Base-by-base conservation (phyloP, 2,888 invertebrate species). In the Sphaerophoria taeniata region DNA sequence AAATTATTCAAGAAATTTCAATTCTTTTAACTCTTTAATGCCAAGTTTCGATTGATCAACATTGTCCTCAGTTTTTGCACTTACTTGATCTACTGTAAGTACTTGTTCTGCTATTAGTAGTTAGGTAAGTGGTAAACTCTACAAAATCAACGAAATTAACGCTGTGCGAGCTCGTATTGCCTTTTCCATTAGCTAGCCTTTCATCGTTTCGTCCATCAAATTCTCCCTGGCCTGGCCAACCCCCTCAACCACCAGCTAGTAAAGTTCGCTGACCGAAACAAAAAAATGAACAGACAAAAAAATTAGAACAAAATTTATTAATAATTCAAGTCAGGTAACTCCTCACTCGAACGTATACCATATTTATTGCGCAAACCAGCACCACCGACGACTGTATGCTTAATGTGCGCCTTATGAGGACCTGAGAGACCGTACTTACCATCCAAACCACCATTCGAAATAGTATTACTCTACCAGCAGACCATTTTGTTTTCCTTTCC, bases 211-310 rank as follows among this genome's bases (percentile, higher is more conserved):
- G 12, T 14, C n/a, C 16, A 4, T 58, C 58, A 3, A 43, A 11
- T 4, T 39, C 0, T 14, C 24, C 56, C n/a, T 56, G 7, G 1
- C 55, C 4, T n/a, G n/a, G n/a, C 6, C 3, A 6, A n/a, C 6
- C 7, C n/a, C 14, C 6, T 12, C 12, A n/a, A 34, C 9, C 4
- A 24, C 11, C 45, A 49, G 12, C 34, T 16, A 11, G 31, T 45
- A 70, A 47, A 31, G 56, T 65, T 74, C 36, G 36, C n/a, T 79
- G 79, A 83, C 83, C 83, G 74, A 83, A 83, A n/a, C n/a, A 83
- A 83, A 61, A 63, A 49, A 67, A 53, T n/a, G 31, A 34, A 34
- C 34, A 56, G n/a, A 11, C 16, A 49, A 45, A 45, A 7, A 11
- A 11, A 43, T 45, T 45, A 61, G 45, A 61, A 49, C 34, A 47